Percentiles rank a stretch among this genome's conserved stretches.
Evolutionary conservation across 2,113 vertebrate genomes (phyloP).

Genomic region (Haemorhous mexicanus): DNA sequence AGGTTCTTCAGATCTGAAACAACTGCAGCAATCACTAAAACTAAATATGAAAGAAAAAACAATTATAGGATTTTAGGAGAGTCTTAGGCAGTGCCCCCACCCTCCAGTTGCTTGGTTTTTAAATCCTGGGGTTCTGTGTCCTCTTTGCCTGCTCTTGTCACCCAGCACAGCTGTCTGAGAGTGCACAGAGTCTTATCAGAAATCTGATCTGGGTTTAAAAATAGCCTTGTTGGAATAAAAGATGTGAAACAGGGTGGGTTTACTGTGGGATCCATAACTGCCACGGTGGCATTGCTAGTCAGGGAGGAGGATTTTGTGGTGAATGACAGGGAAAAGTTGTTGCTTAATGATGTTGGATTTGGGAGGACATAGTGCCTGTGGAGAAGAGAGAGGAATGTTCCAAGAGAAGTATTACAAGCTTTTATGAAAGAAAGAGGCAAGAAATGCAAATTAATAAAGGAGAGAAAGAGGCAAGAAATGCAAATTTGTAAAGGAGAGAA

Average conservation of each 20-base stretch:
- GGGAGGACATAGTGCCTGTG: background rate
- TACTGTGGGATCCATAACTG: background rate
- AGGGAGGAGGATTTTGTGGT: background rate
- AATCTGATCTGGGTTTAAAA: slow-evolving; percentile 1
- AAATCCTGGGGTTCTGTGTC: background rate
- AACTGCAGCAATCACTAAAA: background rate
- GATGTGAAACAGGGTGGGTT: background rate
- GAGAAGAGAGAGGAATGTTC: background rate
- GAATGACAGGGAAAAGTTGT: background rate
- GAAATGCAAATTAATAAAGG: background rate
- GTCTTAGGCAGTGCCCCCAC: background rate
- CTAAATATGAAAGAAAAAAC: background rate
- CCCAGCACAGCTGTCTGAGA: background rate
- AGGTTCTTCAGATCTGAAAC: slow-evolving; percentile 9
- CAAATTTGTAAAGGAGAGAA: background rate
- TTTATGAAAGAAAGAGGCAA: background rate
- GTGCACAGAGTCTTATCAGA: background rate
- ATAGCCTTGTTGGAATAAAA: background rate
- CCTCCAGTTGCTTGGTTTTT: background rate
- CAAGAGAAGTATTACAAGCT: background rate
- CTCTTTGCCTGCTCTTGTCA: background rate
- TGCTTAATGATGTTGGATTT: background rate
- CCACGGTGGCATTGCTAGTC: background rate
- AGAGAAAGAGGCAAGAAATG: background rate
- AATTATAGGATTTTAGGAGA: background rate